Conservation (phyloP, 1,140 invertebrate genomes). For the Chymomyza costata region DNA sequence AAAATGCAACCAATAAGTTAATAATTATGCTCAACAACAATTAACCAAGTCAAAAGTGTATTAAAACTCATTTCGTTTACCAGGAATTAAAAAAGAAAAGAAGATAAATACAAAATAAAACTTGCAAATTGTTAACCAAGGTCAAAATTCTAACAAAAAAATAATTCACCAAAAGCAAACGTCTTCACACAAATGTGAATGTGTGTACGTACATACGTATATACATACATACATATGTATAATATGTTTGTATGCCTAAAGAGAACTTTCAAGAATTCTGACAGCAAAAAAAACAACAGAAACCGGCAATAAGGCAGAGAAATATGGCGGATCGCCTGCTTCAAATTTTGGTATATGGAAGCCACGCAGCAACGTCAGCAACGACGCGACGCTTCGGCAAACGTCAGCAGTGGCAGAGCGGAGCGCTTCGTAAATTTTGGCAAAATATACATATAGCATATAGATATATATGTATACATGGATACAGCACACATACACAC, state of each 20-base stretch:
- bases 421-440: slow-evolving; percentile 15
- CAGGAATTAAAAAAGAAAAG: no score
- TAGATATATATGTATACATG: slow-evolving; percentile 1
- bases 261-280: slow-evolving; percentile 7
- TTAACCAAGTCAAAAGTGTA: no score
- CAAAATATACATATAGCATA: slow-evolving; percentile 2
- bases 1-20: no score
- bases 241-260: slow-evolving; percentile 18
- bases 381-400: no score
- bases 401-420: no score
- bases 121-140: slow-evolving; percentile 55
- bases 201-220: not conserved
- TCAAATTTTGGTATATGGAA: slow-evolving; percentile 39
- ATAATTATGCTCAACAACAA: no score
- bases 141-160: slow-evolving; percentile 51
- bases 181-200: slow-evolving; percentile 12
- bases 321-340: no score
- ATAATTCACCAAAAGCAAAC: slow-evolving; percentile 64
- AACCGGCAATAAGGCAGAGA: slow-evolving; percentile 4
- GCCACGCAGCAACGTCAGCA: not conserved
- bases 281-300: slow-evolving; percentile 7
- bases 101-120: no score
- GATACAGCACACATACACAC: slow-evolving; percentile 5
- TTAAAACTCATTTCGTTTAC: no score
- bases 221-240: slow-evolving; percentile 11